These are phyloP conservation scores for Drosophila monieri DNA, from an alignment of 2,888 invertebrate genomes.

Conservation along the genomic window DNA sequence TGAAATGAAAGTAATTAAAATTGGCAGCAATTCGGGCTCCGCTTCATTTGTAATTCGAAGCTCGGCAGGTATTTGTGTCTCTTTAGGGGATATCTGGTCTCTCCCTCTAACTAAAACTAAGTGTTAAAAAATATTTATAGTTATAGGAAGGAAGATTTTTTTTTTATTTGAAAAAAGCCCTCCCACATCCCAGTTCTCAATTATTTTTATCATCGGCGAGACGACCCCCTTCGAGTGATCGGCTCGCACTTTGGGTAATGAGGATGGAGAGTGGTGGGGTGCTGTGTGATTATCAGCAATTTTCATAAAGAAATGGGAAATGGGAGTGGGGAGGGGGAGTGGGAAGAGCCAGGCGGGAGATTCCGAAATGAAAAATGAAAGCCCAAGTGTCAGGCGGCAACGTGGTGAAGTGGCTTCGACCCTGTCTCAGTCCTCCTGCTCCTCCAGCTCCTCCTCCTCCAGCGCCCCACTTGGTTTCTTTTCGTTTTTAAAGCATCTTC, in stretches of 20 bases:
- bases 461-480: slow-evolving; percentile 3
- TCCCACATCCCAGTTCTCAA: neutral
- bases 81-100: slow-evolving; percentile 6
- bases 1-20: slow-evolving; percentile 76
- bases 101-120: neutral
- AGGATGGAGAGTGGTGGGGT: slow-evolving; percentile 34
- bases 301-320: slow-evolving; percentile 76
- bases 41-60: slow-evolving; percentile 51
- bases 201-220: slow-evolving; percentile 63
- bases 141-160: too few species aligned
- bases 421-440: slow-evolving; percentile 46
- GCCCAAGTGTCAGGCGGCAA: slow-evolving; percentile 67
- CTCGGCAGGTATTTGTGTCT: slow-evolving; percentile 21
- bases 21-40: slow-evolving; percentile 59
- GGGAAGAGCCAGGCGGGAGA: slow-evolving; percentile 38
- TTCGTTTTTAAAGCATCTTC: neutral
- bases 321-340: slow-evolving; percentile 65
- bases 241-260: slow-evolving; percentile 61
- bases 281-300: slow-evolving; percentile 70
- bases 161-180: slow-evolving; percentile 16
- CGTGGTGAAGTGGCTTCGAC: slow-evolving; percentile 70
- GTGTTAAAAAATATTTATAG: neutral
- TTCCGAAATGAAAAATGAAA: slow-evolving; percentile 22
- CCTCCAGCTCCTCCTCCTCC: neutral
- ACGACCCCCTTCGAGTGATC: slow-evolving; percentile 44